Percentiles rank a stretch among this genome's conserved stretches.
These are phyloP conservation scores for Psilopogon haemacephalus DNA, from an alignment of 2,113 vertebrate genomes.

Conservation along the genomic window DNA sequence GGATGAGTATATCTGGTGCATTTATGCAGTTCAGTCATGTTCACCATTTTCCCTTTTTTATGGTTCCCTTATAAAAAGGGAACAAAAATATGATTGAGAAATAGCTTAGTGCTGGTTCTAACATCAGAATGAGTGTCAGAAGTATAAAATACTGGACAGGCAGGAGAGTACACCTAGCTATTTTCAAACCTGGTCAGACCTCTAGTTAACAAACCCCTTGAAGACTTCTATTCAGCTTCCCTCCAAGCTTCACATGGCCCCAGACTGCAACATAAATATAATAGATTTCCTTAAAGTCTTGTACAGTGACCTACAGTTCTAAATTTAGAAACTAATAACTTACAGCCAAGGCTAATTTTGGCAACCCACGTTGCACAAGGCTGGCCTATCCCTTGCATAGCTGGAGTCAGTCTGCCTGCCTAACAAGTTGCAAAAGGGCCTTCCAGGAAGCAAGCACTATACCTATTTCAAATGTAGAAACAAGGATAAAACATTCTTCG, in stretches of 20 bases:
- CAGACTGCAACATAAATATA: conserved; percentile 43
- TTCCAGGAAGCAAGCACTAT: conserved; percentile 44
- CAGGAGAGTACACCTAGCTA: not conserved
- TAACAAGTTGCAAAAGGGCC: conserved; percentile 49
- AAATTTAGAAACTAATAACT: conserved; percentile 70
- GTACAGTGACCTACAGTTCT: conserved; percentile 61
- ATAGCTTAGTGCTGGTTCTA: conserved; percentile 25
- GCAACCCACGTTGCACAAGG: conserved; percentile 50
- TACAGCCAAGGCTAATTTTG: conserved; percentile 65
- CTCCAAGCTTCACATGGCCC: conserved; percentile 1
- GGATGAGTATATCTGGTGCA: not conserved
- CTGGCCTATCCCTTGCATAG: not conserved
- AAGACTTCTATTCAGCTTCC: conserved; percentile 40
- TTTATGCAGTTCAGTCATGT: conserved; percentile 27
- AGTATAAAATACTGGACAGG: conserved; percentile 17
- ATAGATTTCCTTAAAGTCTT: conserved; percentile 51
- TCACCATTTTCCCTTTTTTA: conserved; percentile 11
- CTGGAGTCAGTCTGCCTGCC: conserved; percentile 17
- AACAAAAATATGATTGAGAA: conserved; percentile 14
- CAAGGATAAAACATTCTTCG: conserved; percentile 35
- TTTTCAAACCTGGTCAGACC: conserved; percentile 24
- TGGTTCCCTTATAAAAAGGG: not conserved
- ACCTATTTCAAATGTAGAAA: conserved; percentile 31
- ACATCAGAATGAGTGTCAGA: conserved; percentile 13
- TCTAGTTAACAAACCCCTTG: conserved; percentile 20